Evolutionary conservation across 2,888 invertebrate genomes (phyloP), one percentile per base, ranked within the genome.

Genomic region (Drosophila tanythrix): DNA sequence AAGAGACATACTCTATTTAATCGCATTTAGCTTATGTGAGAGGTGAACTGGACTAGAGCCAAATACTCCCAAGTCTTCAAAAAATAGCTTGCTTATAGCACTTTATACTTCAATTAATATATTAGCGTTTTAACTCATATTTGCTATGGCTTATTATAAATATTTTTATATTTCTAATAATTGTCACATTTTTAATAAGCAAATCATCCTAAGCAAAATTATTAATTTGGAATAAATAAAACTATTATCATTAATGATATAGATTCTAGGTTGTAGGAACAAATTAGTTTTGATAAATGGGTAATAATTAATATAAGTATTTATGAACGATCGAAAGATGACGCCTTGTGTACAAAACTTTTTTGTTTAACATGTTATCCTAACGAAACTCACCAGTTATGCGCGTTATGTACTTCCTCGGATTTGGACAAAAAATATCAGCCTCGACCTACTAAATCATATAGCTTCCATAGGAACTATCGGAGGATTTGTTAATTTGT

Each of bases 1-100:
- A 38, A 0, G 11, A 0, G 3, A 46, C 21, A 51, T 73, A 65
- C 78, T 40, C 76, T 77, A 21, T 25, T 57, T 33, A 25, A 43
- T 21, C 10, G 53, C 15, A 18, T 25, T 35, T 11, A 11, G 3
- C 3, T 25, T 21, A 7, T 46, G 46, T 7, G 4, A 8, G 8
- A 25, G 13, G 1, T 8, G 25, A 25, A 25, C 46, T 46, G 15
- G 2, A 46, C 21, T 25, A 3, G 7, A 25, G 7, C 46, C 21
- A 46, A 13, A 13, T 13, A 7, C 2, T 21, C 3, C 3, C 13
- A 43, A 21, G 3, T 21, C 21, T 43, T 6, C 1, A 13, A 13
- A 43, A 43, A 21, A 21, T 13, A 21, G 0, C 0, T 21, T 21
- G 4, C 21, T 40, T 11, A 11, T 43, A 43, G 4, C 40, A 10